Percentiles rank a stretch among this genome's conserved stretches.
phyloP scores from a whole-genome alignment of 2,888 invertebrate species.

The Drosophila bunnanda region DNA sequence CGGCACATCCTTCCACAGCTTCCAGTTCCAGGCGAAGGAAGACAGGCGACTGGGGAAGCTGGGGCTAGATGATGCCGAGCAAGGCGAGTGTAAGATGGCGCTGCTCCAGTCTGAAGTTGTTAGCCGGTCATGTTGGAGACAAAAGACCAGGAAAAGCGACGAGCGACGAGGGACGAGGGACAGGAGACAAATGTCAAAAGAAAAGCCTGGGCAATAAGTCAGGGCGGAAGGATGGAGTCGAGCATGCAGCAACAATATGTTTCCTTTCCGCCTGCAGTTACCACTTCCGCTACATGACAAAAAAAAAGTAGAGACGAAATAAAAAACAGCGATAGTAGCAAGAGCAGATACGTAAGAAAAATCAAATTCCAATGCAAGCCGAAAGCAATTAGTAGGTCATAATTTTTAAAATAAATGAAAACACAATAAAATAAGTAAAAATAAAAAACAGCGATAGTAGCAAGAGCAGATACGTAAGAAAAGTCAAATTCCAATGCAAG shows the following conservation, averaged over 20 bases:
- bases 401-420: too few relatives aligned
- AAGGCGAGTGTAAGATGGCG: slow-evolving; percentile 23
- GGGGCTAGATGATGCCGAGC: slow-evolving; percentile 1
- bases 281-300: slow-evolving; percentile 32
- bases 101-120: slow-evolving; percentile 45
- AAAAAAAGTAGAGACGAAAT: neutral
- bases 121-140: slow-evolving; percentile 51
- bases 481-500: too few relatives aligned
- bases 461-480: too few relatives aligned
- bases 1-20: neutral
- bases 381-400: too few relatives aligned
- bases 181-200: slow-evolving; percentile 48
- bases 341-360: too few relatives aligned
- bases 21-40: too few relatives aligned
- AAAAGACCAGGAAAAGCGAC: slow-evolving; percentile 37
- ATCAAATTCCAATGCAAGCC: too few relatives aligned
- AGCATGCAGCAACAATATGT: slow-evolving; percentile 56
- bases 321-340: neutral
- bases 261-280: slow-evolving; percentile 60
- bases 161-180: neutral
- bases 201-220: slow-evolving; percentile 9
- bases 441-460: neutral
- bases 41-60: too few relatives aligned
- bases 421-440: too few relatives aligned
- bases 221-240: slow-evolving; percentile 5